These are phyloP conservation scores for Columbina picui DNA, from an alignment of 2,113 vertebrate genomes.

Conservation along the genomic window DNA sequence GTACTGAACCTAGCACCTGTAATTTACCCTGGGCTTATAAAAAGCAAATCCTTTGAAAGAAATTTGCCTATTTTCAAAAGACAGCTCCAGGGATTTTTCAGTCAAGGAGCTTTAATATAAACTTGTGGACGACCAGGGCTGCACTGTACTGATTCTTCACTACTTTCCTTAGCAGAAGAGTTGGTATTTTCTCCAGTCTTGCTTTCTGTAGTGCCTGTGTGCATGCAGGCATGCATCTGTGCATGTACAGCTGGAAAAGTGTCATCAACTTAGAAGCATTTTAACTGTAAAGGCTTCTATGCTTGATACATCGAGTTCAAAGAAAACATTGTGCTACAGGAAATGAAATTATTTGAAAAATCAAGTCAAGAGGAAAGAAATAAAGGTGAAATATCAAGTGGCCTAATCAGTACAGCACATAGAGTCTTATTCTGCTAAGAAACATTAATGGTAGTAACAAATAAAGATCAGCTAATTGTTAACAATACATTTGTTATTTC, in stretches of 20 bases:
- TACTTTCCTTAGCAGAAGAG: not conserved
- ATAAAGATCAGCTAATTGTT: not conserved
- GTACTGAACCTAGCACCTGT: not conserved
- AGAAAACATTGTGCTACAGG: not conserved
- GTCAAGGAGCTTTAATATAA: not conserved
- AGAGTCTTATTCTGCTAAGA: not conserved
- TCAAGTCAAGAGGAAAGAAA: not conserved
- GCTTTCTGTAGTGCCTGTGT: not conserved
- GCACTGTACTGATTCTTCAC: not conserved
- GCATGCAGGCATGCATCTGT: not conserved
- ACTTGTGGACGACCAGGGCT: not conserved
- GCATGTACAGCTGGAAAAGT: not conserved
- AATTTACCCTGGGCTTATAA: not conserved
- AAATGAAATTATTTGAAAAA: constrained; percentile 52
- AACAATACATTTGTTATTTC: not conserved
- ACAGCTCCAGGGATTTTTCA: not conserved
- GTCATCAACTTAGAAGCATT: not conserved
- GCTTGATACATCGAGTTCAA: constrained; percentile 14
- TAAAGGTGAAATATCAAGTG: not conserved
- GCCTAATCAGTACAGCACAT: not conserved
- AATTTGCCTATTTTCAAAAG: not conserved
- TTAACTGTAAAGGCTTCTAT: constrained; percentile 28
- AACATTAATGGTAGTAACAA: not conserved
- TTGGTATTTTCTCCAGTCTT: not conserved
- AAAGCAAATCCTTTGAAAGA: not conserved